Conservation (phyloP, 2,888 invertebrate genomes). For the Metacarcinus magister region DNA sequence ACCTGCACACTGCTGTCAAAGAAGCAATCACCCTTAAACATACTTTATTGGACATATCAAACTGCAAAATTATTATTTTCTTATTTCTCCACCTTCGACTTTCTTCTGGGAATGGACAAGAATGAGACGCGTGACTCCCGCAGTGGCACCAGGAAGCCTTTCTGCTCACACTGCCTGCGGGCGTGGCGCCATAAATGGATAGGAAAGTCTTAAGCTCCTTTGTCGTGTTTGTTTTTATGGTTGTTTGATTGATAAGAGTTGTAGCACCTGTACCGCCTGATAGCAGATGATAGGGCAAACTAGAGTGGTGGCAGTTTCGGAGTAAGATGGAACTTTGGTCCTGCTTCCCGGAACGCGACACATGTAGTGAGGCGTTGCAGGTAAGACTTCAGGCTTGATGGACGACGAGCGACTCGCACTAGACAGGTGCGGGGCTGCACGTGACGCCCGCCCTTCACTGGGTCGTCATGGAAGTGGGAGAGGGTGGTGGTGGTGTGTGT, state of each 20-base stretch:
- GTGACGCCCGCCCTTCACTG: neutral
- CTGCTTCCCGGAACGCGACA: slow-evolving; percentile 22
- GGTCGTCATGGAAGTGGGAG: neutral
- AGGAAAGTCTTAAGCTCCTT: neutral
- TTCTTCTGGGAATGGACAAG: neutral
- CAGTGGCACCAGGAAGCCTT: neutral
- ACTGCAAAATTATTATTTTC: neutral
- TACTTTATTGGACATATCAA: neutral
- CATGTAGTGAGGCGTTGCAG: neutral
- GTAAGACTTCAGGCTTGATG: neutral
- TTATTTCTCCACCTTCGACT: neutral
- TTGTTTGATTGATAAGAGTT: neutral
- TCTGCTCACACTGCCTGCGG: neutral
- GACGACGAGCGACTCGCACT: neutral
- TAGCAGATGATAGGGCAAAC: neutral
- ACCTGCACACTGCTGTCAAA: neutral
- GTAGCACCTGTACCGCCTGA: neutral
- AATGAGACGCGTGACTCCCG: neutral
- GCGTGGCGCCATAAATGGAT: neutral
- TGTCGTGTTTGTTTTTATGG: neutral
- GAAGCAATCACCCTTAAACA: neutral
- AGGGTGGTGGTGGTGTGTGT: neutral
- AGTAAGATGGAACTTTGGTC: neutral
- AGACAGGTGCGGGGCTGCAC: neutral
- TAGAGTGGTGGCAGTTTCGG: neutral